phyloP scores from a whole-genome alignment of 2,797 vertebrate species.

The Muscicapa comitata region DNA sequence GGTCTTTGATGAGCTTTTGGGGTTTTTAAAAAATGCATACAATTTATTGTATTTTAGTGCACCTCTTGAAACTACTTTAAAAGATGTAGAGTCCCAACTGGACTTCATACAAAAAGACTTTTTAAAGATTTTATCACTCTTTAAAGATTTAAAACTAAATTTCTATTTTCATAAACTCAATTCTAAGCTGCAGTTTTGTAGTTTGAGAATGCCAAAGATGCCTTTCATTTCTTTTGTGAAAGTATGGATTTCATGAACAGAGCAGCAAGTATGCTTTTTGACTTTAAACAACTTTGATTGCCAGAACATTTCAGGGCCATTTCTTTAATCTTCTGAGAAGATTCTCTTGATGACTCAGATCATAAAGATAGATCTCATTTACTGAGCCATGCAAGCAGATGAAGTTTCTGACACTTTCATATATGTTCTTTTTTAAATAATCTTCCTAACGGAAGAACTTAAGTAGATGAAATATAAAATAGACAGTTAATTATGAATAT shows the following conservation, averaged over 20 bases:
- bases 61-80: not conserved
- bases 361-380: constrained; percentile 48
- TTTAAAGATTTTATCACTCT: not conserved
- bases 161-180: not conserved
- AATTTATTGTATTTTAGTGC: not conserved
- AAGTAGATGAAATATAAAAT: constrained; percentile 47
- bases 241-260: not conserved
- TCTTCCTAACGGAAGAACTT: constrained; percentile 6
- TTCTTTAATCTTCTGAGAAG: constrained; percentile 38
- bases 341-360: constrained; percentile 41
- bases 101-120: not conserved
- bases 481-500: constrained; percentile 35
- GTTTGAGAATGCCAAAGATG: not conserved
- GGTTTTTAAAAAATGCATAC: not conserved
- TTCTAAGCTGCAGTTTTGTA: not conserved
- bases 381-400: not conserved
- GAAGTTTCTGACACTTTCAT: constrained; percentile 25
- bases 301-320: not conserved
- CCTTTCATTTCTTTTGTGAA: constrained; percentile 14
- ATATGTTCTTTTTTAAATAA: not conserved
- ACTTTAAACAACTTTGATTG: not conserved
- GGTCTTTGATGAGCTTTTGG: not conserved
- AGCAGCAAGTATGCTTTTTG: not conserved
- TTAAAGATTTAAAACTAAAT: not conserved
- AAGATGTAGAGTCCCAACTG: not conserved